phyloP scores from a whole-genome alignment of 1,140 invertebrate genomes.

The Sarcophaga bullata region DNA sequence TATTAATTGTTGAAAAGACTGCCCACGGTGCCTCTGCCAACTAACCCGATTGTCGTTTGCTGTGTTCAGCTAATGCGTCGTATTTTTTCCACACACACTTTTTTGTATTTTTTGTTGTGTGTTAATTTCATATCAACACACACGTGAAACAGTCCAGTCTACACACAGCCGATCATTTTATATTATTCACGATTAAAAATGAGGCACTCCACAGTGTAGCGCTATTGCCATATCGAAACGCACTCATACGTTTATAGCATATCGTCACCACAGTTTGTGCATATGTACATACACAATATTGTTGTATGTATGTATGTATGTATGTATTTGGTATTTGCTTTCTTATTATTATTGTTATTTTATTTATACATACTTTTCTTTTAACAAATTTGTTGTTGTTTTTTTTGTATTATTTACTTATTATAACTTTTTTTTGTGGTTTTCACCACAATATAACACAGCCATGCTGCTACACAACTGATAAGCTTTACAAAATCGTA shows the following conservation, averaged over 20 bases:
- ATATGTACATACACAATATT: too few species aligned
- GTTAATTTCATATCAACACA: slow-evolving; percentile 39
- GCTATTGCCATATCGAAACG: background rate
- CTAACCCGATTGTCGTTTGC: slow-evolving; percentile 13
- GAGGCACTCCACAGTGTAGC: slow-evolving; percentile 31
- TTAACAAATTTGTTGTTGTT: background rate
- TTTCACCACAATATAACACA: slow-evolving; percentile 35
- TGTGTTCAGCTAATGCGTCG: slow-evolving; percentile 37
- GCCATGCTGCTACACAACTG: slow-evolving; percentile 29
- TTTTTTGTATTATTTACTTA: background rate
- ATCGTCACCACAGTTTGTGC: background rate
- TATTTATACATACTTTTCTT: background rate
- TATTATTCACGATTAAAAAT: background rate
- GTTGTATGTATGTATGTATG: background rate
- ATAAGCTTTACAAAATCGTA: slow-evolving; percentile 40
- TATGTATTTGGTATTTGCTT: slow-evolving; percentile 7
- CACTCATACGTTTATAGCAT: background rate
- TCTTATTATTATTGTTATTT: slow-evolving; percentile 5
- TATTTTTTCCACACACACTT: slow-evolving; percentile 36
- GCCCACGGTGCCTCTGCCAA: background rate
- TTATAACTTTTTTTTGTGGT: slow-evolving; percentile 30
- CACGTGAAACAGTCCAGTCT: slow-evolving; percentile 36
- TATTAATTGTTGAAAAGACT: background rate
- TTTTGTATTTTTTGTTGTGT: slow-evolving; percentile 12
- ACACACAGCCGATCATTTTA: background rate